Percentiles rank a stretch among this genome's conserved stretches.
phyloP scores from a whole-genome alignment of 2,888 invertebrate species.

The Phengaris arion region DNA sequence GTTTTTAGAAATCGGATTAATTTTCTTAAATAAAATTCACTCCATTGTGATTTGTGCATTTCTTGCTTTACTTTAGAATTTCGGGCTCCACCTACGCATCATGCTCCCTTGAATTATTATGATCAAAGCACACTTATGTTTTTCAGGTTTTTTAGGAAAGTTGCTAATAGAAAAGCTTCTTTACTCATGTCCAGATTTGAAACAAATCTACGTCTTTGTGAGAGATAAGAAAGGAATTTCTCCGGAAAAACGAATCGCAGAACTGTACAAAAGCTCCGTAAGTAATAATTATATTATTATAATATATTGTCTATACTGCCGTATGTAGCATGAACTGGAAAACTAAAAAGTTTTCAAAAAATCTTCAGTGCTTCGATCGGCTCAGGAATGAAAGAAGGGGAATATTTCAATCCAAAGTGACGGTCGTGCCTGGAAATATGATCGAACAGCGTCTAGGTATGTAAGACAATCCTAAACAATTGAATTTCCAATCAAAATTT shows the following conservation, averaged over 20 bases:
- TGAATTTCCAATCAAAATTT: background rate
- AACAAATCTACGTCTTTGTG: background rate
- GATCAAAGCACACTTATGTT: background rate
- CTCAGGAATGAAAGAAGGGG: background rate
- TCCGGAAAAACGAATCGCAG: background rate
- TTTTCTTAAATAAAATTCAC: background rate
- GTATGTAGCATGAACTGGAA: background rate
- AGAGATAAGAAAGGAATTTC: slow-evolving; percentile 8
- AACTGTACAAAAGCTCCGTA: background rate
- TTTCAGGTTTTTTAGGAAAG: slow-evolving; percentile 20
- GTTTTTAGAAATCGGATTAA: background rate
- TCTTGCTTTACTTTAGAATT: no score
- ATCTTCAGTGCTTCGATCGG: background rate
- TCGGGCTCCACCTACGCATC: no score
- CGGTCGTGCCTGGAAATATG: background rate
- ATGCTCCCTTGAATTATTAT: background rate
- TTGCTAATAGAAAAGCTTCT: slow-evolving; percentile 21
- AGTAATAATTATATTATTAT: background rate
- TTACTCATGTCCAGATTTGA: slow-evolving; percentile 19
- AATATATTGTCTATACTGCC: no score
- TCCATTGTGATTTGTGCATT: no score
- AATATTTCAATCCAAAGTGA: background rate
- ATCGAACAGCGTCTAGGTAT: background rate
- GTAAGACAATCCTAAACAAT: background rate
- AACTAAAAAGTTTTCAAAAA: background rate